phyloP scores from a whole-genome alignment of 2,113 vertebrate species.

The Rhagologus leucostigma region DNA sequence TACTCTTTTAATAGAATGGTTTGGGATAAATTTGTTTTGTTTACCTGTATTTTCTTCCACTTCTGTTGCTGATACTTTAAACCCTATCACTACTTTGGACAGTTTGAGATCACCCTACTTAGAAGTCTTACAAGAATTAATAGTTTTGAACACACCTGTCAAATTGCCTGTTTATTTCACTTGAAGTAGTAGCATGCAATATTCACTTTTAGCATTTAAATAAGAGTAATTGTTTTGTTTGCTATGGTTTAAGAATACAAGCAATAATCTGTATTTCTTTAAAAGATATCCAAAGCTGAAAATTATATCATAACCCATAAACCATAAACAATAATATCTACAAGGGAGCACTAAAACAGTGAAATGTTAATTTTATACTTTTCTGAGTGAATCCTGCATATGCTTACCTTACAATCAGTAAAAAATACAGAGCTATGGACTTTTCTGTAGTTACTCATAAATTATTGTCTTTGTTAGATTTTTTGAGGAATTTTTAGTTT shows the following conservation, averaged over 20 bases:
- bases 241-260: background rate
- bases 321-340: background rate
- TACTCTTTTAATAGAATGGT: background rate
- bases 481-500: background rate
- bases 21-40: background rate
- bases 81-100: background rate
- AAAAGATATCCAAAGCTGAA: background rate
- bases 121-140: background rate
- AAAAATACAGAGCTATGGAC: background rate
- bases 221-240: background rate
- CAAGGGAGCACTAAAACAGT: background rate
- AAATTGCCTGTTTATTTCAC: background rate
- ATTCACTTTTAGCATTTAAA: background rate
- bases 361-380: background rate
- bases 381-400: background rate
- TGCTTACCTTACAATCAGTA: background rate
- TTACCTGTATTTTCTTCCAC: background rate
- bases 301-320: background rate
- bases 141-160: background rate
- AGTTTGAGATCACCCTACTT: background rate
- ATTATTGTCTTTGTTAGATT: background rate
- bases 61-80: background rate
- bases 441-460: background rate
- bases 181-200: background rate
- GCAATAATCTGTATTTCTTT: background rate